Evolutionary conservation across 2,113 vertebrate genomes (phyloP).

Genomic region (Bostrychus sinensis): DNA sequence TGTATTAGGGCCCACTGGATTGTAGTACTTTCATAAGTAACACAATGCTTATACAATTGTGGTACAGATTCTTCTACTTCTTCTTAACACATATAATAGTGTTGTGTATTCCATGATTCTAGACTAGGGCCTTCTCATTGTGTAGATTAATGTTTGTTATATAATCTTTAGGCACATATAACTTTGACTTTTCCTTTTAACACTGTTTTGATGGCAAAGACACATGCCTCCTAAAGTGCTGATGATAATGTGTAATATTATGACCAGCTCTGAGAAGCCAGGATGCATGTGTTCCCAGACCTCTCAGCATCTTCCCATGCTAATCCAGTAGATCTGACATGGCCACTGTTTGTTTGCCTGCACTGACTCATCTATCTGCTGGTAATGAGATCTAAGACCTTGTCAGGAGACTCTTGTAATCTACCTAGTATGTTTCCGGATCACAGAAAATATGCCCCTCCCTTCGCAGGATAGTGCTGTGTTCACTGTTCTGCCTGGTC

Average conservation of each 20-base stretch:
- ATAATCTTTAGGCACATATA: no score
- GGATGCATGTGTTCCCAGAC: conserved; percentile 50
- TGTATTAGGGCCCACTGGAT: no score
- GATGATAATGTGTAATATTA: not conserved
- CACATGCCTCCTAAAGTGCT: conserved; percentile 1
- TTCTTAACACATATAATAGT: no score
- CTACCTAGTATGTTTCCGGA: conserved; percentile 18
- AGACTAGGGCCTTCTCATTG: no score
- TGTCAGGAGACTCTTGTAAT: conserved; percentile 50
- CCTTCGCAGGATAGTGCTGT: conserved; percentile 34
- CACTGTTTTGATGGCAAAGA: not conserved
- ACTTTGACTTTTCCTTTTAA: not conserved
- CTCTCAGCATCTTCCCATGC: conserved; percentile 55
- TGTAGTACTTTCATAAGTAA: no score
- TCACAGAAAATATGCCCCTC: conserved; percentile 24
- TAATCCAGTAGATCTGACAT: conserved; percentile 67
- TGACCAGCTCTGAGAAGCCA: conserved; percentile 22
- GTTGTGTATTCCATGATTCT: not conserved
- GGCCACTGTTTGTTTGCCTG: conserved; percentile 66
- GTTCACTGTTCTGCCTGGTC: conserved; percentile 15
- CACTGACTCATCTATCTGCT: conserved; percentile 56
- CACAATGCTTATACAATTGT: no score
- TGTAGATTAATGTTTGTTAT: no score
- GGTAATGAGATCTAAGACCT: conserved; percentile 65
- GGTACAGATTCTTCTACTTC: no score